phyloP scores from a whole-genome alignment of 2,797 vertebrate species.

The Schizothorax lantsangensis region DNA sequence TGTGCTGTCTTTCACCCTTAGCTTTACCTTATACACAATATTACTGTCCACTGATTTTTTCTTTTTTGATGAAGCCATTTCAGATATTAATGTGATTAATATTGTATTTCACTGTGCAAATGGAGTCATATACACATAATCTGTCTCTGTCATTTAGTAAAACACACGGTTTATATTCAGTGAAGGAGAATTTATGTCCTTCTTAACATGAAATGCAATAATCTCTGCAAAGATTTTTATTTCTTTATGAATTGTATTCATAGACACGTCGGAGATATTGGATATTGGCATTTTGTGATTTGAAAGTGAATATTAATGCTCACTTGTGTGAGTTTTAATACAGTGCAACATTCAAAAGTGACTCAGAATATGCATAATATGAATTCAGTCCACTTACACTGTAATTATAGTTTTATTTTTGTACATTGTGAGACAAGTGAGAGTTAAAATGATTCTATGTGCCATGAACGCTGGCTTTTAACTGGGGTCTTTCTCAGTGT shows the following conservation, averaged over 20 bases:
- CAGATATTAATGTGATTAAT: constrained; percentile 2
- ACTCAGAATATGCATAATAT: constrained; percentile 55
- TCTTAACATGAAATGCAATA: constrained; percentile 60
- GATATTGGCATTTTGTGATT: constrained; percentile 15
- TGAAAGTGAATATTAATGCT: constrained; percentile 26
- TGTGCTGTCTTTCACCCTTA: constrained; percentile 33
- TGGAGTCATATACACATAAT: not conserved
- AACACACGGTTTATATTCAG: constrained; percentile 10
- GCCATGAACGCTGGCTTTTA: constrained; percentile 56
- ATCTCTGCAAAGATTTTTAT: constrained; percentile 43
- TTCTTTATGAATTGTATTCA: constrained; percentile 38
- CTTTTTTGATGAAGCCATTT: constrained; percentile 18
- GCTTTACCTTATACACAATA: constrained; percentile 12
- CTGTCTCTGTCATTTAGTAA: not conserved
- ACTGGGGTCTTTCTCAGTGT: constrained; percentile 22
- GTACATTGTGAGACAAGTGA: constrained; percentile 77
- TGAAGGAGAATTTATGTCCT: constrained; percentile 9
- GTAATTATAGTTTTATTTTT: constrained; percentile 84
- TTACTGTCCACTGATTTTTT: constrained; percentile 18
- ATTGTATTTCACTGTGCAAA: constrained; percentile 27
- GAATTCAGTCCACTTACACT: constrained; percentile 48
- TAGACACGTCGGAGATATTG: constrained; percentile 7
- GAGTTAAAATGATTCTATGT: constrained; percentile 62
- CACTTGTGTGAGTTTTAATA: constrained; percentile 20
- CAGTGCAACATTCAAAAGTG: constrained; percentile 30